These are phyloP conservation scores for Pempheris klunzingeri DNA, from an alignment of 2,797 vertebrate genomes.

Conservation along the genomic window DNA sequence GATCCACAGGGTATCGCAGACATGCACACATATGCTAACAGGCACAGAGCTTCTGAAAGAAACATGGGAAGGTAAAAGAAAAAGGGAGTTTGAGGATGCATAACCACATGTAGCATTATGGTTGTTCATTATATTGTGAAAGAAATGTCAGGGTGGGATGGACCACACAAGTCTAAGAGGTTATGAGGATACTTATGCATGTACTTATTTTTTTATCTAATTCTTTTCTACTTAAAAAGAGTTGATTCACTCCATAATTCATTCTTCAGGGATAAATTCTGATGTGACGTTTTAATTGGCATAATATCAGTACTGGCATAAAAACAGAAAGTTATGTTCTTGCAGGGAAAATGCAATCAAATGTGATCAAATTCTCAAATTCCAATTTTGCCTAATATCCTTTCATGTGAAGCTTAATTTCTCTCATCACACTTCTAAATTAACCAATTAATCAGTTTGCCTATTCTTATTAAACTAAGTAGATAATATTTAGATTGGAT, in stretches of 20 bases:
- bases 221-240: neutral
- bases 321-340: neutral
- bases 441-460: neutral
- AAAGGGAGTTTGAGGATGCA: neutral
- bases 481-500: conserved; percentile 10
- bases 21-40: neutral
- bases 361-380: conserved; percentile 10
- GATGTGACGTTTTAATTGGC: conserved; percentile 9
- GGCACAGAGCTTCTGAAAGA: neutral
- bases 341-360: conserved; percentile 6
- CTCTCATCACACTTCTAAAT: neutral
- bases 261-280: conserved; percentile 1
- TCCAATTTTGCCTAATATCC: conserved; percentile 28
- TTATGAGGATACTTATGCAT: neutral
- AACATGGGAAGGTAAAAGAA: neutral
- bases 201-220: conserved; percentile 5
- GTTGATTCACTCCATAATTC: conserved; percentile 30
- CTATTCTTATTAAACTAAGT: neutral
- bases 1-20: conserved; percentile 12
- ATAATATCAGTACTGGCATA: neutral
- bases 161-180: neutral
- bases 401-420: conserved; percentile 3
- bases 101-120: neutral
- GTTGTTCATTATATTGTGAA: neutral
- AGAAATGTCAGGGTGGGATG: neutral